Conservation (phyloP, 1,140 invertebrate species). For the Papilio machaon region DNA sequence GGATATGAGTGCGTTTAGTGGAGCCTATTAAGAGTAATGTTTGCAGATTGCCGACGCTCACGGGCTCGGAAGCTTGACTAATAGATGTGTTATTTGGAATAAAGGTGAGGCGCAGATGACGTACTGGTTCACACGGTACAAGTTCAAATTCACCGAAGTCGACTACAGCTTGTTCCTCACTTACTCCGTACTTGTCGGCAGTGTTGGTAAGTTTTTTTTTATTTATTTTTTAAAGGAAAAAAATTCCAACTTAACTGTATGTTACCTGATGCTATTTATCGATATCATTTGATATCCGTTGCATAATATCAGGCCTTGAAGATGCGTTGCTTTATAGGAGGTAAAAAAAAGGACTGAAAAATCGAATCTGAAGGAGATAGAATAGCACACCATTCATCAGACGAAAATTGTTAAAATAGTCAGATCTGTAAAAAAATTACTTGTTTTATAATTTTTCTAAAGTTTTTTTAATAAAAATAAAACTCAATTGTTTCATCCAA, state of each 20-base stretch:
- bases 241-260: too few species aligned
- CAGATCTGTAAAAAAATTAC: too few species aligned
- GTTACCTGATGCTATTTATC: too few species aligned
- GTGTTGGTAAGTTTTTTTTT: conserved; percentile 69
- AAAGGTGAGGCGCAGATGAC: conserved; percentile 80
- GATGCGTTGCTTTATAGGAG: too few species aligned
- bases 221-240: conserved; percentile 33
- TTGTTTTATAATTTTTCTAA: too few species aligned
- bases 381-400: too few species aligned
- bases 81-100: conserved; percentile 74
- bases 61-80: conserved; percentile 57
- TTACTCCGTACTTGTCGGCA: conserved; percentile 77
- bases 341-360: too few species aligned
- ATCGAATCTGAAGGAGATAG: too few species aligned
- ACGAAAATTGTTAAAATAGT: too few species aligned
- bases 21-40: conserved; percentile 61
- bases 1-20: conserved; percentile 34
- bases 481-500: not conserved
- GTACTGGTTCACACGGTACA: conserved; percentile 80
- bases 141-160: conserved; percentile 80
- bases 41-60: conserved; percentile 61
- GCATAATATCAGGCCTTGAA: too few species aligned
- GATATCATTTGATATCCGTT: too few species aligned
- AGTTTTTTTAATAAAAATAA: not conserved
- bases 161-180: conserved; percentile 81